phyloP scores from a whole-genome alignment of 2,888 invertebrate species.

The Synergus japonicus region DNA sequence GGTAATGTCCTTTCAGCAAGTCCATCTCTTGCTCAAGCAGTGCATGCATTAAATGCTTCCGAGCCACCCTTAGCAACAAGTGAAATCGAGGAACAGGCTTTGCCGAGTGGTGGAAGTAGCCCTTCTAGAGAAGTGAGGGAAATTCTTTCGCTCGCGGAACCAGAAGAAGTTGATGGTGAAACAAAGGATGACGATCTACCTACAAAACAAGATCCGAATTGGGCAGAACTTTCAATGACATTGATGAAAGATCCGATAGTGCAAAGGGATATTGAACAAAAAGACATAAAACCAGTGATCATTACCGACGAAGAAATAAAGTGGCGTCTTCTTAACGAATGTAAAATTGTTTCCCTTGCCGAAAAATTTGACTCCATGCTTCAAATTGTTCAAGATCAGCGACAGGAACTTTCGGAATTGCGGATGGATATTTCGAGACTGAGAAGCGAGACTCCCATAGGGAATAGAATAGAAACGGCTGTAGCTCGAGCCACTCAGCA shows the following conservation, averaged over 20 bases:
- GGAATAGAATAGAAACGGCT: constrained; percentile 66
- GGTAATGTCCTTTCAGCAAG: constrained; percentile 67
- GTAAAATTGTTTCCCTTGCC: constrained; percentile 60
- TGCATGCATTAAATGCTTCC: constrained; percentile 67
- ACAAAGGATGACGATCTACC: constrained; percentile 36
- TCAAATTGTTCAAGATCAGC: constrained; percentile 69
- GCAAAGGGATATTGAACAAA: constrained; percentile 51
- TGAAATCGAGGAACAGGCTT: constrained; percentile 71
- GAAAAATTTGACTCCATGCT: constrained; percentile 69
- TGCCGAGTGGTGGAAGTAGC: constrained; percentile 90
- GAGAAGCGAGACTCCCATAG: constrained; percentile 68
- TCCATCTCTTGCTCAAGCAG: constrained; percentile 70
- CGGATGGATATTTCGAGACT: constrained; percentile 67
- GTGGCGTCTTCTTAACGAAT: constrained; percentile 61
- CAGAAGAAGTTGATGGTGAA: constrained; percentile 66
- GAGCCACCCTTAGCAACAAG: constrained; percentile 69
- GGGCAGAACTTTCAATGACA: constrained; percentile 77
- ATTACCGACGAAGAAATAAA: constrained; percentile 53
- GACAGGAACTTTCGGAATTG: constrained; percentile 68
- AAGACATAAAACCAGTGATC: constrained; percentile 49
- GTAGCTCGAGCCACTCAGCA: constrained; percentile 68
- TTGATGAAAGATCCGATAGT: constrained; percentile 69
- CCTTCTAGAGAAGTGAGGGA: constrained; percentile 94
- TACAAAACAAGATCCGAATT: constrained; percentile 68
- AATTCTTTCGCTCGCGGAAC: constrained; percentile 86